Percentiles rank a stretch among this genome's conserved stretches.
Conservation (phyloP, 2,888 invertebrate genomes). For the Brenthis ino region DNA sequence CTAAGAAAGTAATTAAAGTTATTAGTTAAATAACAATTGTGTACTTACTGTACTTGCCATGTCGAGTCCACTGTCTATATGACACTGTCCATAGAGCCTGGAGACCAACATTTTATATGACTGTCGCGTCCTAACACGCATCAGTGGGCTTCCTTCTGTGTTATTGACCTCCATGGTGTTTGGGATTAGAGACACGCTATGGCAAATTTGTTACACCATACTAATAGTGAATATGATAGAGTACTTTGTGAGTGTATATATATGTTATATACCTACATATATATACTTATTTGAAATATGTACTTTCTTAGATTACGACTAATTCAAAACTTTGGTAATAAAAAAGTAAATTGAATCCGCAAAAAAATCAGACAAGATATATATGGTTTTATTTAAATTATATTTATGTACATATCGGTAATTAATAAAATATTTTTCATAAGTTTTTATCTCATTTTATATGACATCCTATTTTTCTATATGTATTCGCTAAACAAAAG, state of each 20-base stretch:
- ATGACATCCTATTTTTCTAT: too few relatives aligned
- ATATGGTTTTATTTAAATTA: too few relatives aligned
- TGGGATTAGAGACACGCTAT: conserved; percentile 41
- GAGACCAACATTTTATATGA: conserved; percentile 59
- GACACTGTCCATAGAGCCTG: conserved; percentile 34
- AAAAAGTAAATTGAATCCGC: too few relatives aligned
- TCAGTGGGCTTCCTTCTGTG: conserved; percentile 62
- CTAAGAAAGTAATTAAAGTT: too few relatives aligned
- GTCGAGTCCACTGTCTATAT: conserved; percentile 36
- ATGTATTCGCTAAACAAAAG: too few relatives aligned
- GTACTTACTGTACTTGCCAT: conserved; percentile 48
- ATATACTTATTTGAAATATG: too few relatives aligned
- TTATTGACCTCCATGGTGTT: conserved; percentile 58
- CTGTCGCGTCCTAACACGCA: conserved; percentile 65
- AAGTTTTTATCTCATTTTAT: too few relatives aligned
- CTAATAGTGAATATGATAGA: not conserved
- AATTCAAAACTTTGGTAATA: too few relatives aligned
- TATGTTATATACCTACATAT: too few relatives aligned
- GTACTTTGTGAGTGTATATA: not conserved
- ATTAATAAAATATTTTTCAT: too few relatives aligned
- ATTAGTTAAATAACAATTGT: conserved; percentile 1
- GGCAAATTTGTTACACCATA: conserved; percentile 21
- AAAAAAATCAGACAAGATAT: too few relatives aligned
- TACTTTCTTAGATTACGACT: not conserved
- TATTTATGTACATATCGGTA: too few relatives aligned